Conservation (phyloP, 1,140 invertebrate genomes). For the Thaumatotibia leucotreta region DNA sequence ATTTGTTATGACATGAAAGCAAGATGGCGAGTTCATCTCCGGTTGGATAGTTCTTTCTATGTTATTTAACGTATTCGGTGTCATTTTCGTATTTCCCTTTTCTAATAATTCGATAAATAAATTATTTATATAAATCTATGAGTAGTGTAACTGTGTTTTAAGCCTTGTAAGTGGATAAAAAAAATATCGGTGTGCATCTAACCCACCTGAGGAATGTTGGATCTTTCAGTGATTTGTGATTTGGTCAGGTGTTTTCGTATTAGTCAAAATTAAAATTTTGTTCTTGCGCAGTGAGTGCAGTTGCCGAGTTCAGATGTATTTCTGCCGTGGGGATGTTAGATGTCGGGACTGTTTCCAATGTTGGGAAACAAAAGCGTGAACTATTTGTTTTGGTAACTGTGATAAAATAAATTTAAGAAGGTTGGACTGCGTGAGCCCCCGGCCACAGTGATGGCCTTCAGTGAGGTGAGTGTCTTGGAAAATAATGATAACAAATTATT, state of each 20-base stretch:
- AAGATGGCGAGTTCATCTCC: conserved; percentile 76
- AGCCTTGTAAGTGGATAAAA: conserved; percentile 38
- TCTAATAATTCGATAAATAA: conserved; percentile 44
- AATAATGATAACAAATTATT: conserved; percentile 1
- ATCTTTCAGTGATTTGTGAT: conserved; percentile 77
- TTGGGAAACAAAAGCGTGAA: conserved; percentile 75
- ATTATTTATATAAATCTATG: conserved; percentile 39
- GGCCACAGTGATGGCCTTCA: conserved; percentile 76
- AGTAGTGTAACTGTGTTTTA: conserved; percentile 48
- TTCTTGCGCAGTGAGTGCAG: conserved; percentile 75
- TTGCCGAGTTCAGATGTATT: conserved; percentile 73
- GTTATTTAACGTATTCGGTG: conserved; percentile 62
- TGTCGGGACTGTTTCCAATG: conserved; percentile 74
- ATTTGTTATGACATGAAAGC: conserved; percentile 67
- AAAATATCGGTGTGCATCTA: conserved; percentile 54
- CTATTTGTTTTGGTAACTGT: conserved; percentile 76
- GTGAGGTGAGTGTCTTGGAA: conserved; percentile 64
- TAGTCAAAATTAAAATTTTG: conserved; percentile 73
- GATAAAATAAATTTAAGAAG: conserved; percentile 69
- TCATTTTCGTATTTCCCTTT: conserved; percentile 58
- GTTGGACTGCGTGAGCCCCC: conserved; percentile 56
- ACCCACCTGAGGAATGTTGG: conserved; percentile 77
- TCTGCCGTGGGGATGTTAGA: conserved; percentile 71
- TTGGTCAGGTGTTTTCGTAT: conserved; percentile 76
- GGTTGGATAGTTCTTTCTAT: conserved; percentile 66